These are phyloP conservation scores for Sesamia nonagrioides DNA, from an alignment of 1,140 invertebrate genomes.

Conservation along the genomic window DNA sequence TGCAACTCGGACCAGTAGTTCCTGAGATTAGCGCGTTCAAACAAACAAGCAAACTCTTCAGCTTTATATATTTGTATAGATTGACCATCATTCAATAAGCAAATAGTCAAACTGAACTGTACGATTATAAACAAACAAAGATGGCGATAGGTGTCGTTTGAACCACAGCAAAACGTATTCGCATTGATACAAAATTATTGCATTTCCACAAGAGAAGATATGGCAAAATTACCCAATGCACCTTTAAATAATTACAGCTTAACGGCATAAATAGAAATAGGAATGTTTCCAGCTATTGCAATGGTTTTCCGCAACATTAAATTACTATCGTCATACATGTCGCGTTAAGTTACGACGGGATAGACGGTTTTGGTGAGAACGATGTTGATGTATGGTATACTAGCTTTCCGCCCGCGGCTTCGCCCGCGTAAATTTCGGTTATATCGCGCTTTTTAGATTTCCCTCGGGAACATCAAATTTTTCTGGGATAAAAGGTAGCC, in stretches of 20 bases:
- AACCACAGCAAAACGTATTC: constrained; percentile 10
- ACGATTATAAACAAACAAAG: constrained; percentile 28
- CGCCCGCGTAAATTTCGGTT: too few relatives aligned
- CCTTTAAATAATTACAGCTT: constrained; percentile 35
- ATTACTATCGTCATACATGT: constrained; percentile 34
- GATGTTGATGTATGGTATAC: constrained; percentile 2
- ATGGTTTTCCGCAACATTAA: constrained; percentile 40
- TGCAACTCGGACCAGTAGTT: too few relatives aligned
- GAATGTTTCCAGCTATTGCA: constrained; percentile 26
- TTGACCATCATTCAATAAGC: not conserved
- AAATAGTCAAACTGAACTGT: constrained; percentile 17
- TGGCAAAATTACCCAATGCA: constrained; percentile 38
- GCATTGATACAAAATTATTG: constrained; percentile 39
- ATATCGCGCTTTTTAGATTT: too few relatives aligned
- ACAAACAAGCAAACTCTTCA: too few relatives aligned
- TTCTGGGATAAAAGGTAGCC: too few relatives aligned
- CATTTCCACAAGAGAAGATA: constrained; percentile 24
- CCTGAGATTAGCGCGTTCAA: too few relatives aligned
- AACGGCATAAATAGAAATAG: constrained; percentile 35
- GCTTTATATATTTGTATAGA: too few relatives aligned
- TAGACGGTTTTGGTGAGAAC: not conserved
- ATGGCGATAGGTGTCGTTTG: constrained; percentile 9
- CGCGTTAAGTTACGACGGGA: constrained; percentile 37
- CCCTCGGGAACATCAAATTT: too few relatives aligned
- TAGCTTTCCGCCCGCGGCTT: too few relatives aligned